Percentiles rank a stretch among this genome's conserved stretches.
These are phyloP conservation scores for Epinephelus lanceolatus DNA, from an alignment of 2,113 vertebrate genomes.

Conservation along the genomic window DNA sequence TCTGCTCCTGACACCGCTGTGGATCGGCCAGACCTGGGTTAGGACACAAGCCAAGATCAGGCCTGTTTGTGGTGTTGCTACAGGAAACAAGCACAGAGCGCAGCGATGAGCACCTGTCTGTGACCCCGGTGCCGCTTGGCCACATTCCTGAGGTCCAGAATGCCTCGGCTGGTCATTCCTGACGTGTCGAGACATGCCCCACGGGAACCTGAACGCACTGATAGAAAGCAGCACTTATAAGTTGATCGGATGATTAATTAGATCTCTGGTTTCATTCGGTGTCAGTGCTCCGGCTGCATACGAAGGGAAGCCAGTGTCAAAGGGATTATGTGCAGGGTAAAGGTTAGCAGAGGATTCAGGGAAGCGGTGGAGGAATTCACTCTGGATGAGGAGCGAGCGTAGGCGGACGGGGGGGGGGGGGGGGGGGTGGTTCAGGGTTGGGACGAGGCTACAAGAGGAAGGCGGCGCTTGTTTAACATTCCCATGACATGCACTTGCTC, in stretches of 20 bases:
- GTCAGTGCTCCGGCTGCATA: conserved; percentile 40
- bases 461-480: conserved; percentile 68
- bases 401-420: background rate
- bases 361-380: conserved; percentile 35
- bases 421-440: background rate
- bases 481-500: conserved; percentile 67
- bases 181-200: conserved; percentile 75
- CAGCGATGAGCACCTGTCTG: conserved; percentile 59
- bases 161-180: conserved; percentile 74
- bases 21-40: background rate
- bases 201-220: conserved; percentile 66
- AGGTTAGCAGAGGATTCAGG: conserved; percentile 41
- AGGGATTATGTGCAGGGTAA: conserved; percentile 26
- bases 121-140: conserved; percentile 53
- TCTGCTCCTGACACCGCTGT: conserved; percentile 19
- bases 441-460: background rate
- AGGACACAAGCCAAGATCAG: conserved; percentile 35
- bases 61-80: conserved; percentile 42
- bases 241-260: conserved; percentile 81
- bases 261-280: conserved; percentile 71
- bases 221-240: conserved; percentile 70
- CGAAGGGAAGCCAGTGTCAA: conserved; percentile 11
- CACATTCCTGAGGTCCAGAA: conserved; percentile 74
- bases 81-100: conserved; percentile 48
- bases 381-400: conserved; percentile 17